These are phyloP conservation scores for Mimas tiliae DNA, from an alignment of 2,888 invertebrate species.

Conservation along the genomic window DNA sequence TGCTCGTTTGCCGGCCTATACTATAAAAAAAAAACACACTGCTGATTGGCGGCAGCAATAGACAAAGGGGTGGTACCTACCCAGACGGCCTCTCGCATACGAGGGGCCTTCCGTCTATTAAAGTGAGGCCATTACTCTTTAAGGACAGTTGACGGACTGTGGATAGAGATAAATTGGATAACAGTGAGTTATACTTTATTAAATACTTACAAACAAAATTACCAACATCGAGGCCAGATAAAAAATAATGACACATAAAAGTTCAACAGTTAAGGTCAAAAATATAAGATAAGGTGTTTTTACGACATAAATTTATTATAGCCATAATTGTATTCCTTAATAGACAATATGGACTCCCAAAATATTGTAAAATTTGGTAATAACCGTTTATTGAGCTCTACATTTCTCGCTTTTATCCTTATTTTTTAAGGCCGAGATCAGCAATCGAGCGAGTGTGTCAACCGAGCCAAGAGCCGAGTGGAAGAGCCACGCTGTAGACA, in stretches of 20 bases:
- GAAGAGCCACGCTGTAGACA: too few species aligned
- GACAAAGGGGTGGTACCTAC: too few species aligned
- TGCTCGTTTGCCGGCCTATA: too few species aligned
- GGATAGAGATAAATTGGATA: constrained; percentile 14
- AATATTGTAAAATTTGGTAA: not conserved
- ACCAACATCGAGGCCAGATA: not conserved
- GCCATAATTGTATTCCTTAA: not conserved
- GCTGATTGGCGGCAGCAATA: too few species aligned
- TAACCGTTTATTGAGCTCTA: not conserved
- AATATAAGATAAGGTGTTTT: not conserved
- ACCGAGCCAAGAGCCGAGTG: too few species aligned
- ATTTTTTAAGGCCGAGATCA: too few species aligned
- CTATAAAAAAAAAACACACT: too few species aligned
- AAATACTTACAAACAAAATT: not conserved
- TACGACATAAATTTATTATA: not conserved
- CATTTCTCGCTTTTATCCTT: not conserved
- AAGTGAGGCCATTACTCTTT: constrained; percentile 8
- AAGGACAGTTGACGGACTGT: constrained; percentile 9
- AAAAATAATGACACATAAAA: constrained; percentile 9
- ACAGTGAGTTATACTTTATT: constrained; percentile 4
- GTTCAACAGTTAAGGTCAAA: not conserved
- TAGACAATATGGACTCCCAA: not conserved
- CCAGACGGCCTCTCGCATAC: too few species aligned
- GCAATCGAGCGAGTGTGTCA: too few species aligned
- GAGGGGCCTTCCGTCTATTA: too few species aligned